Conservation (phyloP, 1,140 invertebrate genomes). For the Schlechtendalia chinensis region DNA sequence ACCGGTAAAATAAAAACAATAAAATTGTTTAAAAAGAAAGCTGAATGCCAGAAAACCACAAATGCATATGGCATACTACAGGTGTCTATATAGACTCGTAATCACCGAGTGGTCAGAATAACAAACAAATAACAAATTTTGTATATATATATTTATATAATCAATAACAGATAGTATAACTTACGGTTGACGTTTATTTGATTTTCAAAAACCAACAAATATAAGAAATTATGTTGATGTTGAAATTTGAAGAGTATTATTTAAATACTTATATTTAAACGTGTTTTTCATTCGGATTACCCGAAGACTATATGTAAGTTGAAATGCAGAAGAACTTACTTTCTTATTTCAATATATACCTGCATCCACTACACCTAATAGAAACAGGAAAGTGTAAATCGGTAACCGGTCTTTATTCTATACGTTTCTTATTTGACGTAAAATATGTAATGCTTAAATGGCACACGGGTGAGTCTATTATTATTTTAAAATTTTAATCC, state of each 20-base stretch:
- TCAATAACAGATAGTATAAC: no score
- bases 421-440: constrained; percentile 17
- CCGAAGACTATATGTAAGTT: not conserved
- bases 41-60: not conserved
- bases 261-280: not conserved
- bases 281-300: constrained; percentile 3
- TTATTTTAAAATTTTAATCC: not conserved
- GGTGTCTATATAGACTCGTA: not conserved
- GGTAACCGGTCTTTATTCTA: constrained; percentile 9
- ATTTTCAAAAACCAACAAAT: not conserved
- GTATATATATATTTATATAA: no score
- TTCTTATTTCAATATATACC: constrained; percentile 29
- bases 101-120: not conserved
- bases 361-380: not conserved
- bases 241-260: not conserved
- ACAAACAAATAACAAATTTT: not conserved
- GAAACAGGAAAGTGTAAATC: constrained; percentile 24
- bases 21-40: not conserved
- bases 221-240: not conserved
- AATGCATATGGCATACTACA: not conserved
- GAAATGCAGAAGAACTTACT: constrained; percentile 17
- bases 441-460: not conserved
- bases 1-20: not conserved
- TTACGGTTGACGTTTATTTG: not conserved
- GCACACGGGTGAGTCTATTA: not conserved